These are phyloP conservation scores for Thecocarcelia acutangulata DNA, from an alignment of 2,888 invertebrate species.

Conservation along the genomic window DNA sequence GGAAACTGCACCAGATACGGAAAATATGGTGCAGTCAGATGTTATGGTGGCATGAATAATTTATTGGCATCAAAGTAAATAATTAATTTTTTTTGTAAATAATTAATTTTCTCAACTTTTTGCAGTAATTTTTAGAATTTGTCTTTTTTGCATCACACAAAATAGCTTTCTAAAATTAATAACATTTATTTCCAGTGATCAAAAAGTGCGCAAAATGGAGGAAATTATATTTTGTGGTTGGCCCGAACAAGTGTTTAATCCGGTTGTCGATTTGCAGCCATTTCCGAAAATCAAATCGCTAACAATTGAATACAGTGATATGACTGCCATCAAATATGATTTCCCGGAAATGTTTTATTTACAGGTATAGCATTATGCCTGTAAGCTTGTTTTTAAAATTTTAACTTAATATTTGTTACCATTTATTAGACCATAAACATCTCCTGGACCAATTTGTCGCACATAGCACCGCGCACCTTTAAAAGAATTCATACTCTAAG, in stretches of 20 bases:
- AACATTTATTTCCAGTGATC: slow-evolving; percentile 67
- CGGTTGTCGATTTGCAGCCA: slow-evolving; percentile 73
- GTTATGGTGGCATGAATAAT: slow-evolving; percentile 79
- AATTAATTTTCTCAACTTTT: neutral
- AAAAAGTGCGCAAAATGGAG: slow-evolving; percentile 71
- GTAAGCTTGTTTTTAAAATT: too few species aligned
- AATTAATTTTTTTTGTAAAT: neutral
- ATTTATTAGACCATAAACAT: slow-evolving; percentile 78
- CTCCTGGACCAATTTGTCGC: slow-evolving; percentile 79
- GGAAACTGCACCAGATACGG: slow-evolving; percentile 77
- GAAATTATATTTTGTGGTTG: slow-evolving; percentile 79
- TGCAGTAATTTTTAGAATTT: neutral
- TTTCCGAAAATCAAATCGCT: slow-evolving; percentile 77
- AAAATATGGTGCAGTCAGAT: slow-evolving; percentile 74
- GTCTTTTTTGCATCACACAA: neutral
- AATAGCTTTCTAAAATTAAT: slow-evolving; percentile 14
- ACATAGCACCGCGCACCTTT: slow-evolving; percentile 77
- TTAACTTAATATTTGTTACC: too few species aligned
- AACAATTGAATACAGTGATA: slow-evolving; percentile 78
- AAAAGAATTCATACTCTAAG: slow-evolving; percentile 76
- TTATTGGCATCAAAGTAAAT: slow-evolving; percentile 74
- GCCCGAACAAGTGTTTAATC: slow-evolving; percentile 77
- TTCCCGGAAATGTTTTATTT: slow-evolving; percentile 79
- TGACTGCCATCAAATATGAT: slow-evolving; percentile 76
- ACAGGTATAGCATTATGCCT: slow-evolving; percentile 71